A percentile compares a stretch with the other conserved stretches of the same genome.
These are phyloP conservation scores for Rhyacophila evoluta DNA, from an alignment of 2,888 invertebrate species.

Conservation along the genomic window DNA sequence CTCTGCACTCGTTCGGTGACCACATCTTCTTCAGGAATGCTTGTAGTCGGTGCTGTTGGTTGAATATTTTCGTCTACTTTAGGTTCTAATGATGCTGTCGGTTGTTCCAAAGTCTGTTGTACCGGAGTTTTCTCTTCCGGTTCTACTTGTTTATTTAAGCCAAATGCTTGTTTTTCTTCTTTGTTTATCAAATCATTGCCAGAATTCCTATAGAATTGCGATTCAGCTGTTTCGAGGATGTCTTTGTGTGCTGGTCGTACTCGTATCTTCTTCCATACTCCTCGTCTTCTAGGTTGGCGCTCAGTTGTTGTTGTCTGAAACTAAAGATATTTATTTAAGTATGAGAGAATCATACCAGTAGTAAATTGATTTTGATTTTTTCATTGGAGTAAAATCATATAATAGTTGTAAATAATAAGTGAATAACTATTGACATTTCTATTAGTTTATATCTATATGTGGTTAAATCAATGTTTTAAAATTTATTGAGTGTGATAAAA, in stretches of 20 bases:
- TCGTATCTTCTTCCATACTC: constrained; percentile 81
- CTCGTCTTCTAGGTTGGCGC: constrained; percentile 69
- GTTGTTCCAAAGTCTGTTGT: constrained; percentile 62
- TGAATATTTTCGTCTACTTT: constrained; percentile 56
- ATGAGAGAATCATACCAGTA: not conserved
- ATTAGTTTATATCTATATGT: too few species aligned
- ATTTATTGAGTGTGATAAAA: too few species aligned
- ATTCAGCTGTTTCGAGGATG: constrained; percentile 83
- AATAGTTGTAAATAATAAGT: too few species aligned
- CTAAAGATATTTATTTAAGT: constrained; percentile 1
- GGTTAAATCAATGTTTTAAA: too few species aligned
- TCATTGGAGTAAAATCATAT: too few species aligned
- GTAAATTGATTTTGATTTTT: too few species aligned
- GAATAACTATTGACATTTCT: too few species aligned
- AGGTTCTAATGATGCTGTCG: constrained; percentile 27
- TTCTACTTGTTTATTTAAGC: constrained; percentile 55
- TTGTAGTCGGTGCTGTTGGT: constrained; percentile 55
- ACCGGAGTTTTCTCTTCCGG: constrained; percentile 51
- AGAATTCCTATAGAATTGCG: constrained; percentile 75
- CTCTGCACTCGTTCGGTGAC: constrained; percentile 54
- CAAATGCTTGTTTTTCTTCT: constrained; percentile 54
- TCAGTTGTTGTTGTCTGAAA: constrained; percentile 53
- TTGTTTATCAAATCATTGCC: constrained; percentile 65
- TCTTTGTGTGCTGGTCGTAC: constrained; percentile 71
- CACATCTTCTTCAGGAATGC: constrained; percentile 57